phyloP scores from a whole-genome alignment of 2,888 invertebrate species.

The Scaptomyza cyrtandrae region DNA sequence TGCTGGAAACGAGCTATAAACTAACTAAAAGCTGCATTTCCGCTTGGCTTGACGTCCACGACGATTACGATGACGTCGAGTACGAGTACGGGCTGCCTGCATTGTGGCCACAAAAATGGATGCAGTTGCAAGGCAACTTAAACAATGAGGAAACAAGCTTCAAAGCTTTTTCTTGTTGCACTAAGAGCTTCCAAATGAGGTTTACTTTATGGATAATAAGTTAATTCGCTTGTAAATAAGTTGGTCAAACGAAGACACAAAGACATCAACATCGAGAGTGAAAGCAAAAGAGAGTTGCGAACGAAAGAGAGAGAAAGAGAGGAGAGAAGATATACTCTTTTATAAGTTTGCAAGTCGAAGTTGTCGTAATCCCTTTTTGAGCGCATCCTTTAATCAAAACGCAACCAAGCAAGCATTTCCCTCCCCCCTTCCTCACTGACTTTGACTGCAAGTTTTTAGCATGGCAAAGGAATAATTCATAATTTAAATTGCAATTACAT shows the following conservation, averaged over 20 bases:
- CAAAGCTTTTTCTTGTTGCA: conserved; percentile 60
- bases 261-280: conserved; percentile 4
- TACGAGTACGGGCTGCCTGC: background rate
- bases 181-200: conserved; percentile 71
- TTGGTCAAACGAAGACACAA: conserved; percentile 46
- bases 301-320: background rate
- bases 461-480: conserved; percentile 66
- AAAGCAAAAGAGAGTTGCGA: background rate
- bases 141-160: conserved; percentile 49
- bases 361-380: conserved; percentile 5
- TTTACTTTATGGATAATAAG: conserved; percentile 80
- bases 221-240: conserved; percentile 78
- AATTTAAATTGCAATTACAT: conserved; percentile 74
- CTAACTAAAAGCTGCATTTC: conserved; percentile 79
- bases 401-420: background rate
- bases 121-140: conserved; percentile 51
- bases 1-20: conserved; percentile 58
- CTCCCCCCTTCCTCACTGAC: background rate
- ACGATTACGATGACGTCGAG: conserved; percentile 1
- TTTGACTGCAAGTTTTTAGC: conserved; percentile 34
- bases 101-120: conserved; percentile 51
- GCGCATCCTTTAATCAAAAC: conserved; percentile 7
- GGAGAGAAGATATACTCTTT: background rate
- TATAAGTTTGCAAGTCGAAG: conserved; percentile 15
- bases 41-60: conserved; percentile 72